Base-by-base conservation (phyloP, 2,113 vertebrate species). In the Poecile atricapillus region DNA sequence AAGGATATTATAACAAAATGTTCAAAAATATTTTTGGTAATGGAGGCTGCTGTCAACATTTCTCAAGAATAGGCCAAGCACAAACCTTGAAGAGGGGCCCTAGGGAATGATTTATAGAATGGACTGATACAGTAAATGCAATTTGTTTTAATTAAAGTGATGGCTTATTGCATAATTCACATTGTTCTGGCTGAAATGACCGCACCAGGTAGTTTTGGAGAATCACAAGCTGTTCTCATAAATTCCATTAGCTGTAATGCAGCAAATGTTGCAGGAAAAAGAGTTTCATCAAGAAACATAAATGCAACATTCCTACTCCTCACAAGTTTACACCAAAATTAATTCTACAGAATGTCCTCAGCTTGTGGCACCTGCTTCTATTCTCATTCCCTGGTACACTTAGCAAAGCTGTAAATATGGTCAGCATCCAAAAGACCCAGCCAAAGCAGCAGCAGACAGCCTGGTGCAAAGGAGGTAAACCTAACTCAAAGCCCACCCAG, bases 111-210 rank as follows among this genome's bases (percentile, higher is more conserved):
- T 98, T 98, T 96, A 96, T 96, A 87, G 55, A 84, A 60, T 0
- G 30, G 92, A 94, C 94, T 95, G 96, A 97, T 97, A 96, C 93
- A 94, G 96, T 95, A 97, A 97, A 97, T 3, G 95, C 92, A 94
- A 97, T 98, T 98, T 98, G 93, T 98, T 98, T 98, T 98, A 98
- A 98, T 98, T 98, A 98, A 97, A 95, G 93, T 63, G 59, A 98
- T 97, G 90, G 94, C 67, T 97, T 98, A 96, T 97, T 97, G 97
- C 97, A 98, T 97, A 98, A 98, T 97, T 97, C 97, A 97, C 96
- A 67, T 87, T 92, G 95, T 44, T 19, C 86, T 67, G 39, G 95
- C 82, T 96, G 80, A 96, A 98, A 97, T 97, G 97, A 97, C 97
- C 27, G 35, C 69, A 83, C 83, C 77, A 96, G 95, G 95, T 97